These are phyloP conservation scores for Brotula barbata DNA, from an alignment of 2,797 vertebrate species.

Conservation along the genomic window DNA sequence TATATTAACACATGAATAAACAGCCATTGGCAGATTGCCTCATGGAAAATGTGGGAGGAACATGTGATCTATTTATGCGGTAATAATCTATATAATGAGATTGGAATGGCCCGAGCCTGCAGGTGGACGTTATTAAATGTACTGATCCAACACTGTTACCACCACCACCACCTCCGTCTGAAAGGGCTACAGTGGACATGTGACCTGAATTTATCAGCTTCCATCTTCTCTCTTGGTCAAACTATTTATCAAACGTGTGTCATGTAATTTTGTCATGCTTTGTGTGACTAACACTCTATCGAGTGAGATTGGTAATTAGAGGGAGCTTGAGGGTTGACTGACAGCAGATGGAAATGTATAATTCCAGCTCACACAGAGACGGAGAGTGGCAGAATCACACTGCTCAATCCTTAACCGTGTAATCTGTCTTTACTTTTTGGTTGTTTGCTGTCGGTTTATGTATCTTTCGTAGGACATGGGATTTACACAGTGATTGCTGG, in stretches of 20 bases:
- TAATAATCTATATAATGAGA: conserved; percentile 56
- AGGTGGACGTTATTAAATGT: conserved; percentile 12
- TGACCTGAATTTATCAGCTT: conserved; percentile 25
- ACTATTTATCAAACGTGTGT: conserved; percentile 6
- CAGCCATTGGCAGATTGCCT: conserved; percentile 40
- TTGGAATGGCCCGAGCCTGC: conserved; percentile 20
- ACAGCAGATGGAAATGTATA: conserved; percentile 30
- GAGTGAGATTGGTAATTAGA: conserved; percentile 35
- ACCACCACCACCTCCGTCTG: conserved; percentile 24
- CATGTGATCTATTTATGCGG: conserved; percentile 50
- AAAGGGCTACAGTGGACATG: conserved; percentile 58
- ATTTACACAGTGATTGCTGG: conserved; percentile 56
- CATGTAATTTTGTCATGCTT: background rate
- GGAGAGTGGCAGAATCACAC: conserved; percentile 41
- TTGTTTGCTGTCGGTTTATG: conserved; percentile 36
- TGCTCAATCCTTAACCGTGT: too few relatives aligned
- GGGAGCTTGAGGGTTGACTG: conserved; percentile 17
- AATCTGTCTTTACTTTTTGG: conserved; percentile 17
- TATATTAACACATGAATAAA: conserved; percentile 29
- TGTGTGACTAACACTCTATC: conserved; percentile 1
- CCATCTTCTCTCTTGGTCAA: conserved; percentile 3
- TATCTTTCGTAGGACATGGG: conserved; percentile 34
- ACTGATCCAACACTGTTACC: conserved; percentile 26
- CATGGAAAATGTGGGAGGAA: conserved; percentile 24
- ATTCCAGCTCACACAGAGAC: conserved; percentile 4